These are phyloP conservation scores for Prolemur simus DNA, from an alignment of 2,113 vertebrate species.

Conservation along the genomic window DNA sequence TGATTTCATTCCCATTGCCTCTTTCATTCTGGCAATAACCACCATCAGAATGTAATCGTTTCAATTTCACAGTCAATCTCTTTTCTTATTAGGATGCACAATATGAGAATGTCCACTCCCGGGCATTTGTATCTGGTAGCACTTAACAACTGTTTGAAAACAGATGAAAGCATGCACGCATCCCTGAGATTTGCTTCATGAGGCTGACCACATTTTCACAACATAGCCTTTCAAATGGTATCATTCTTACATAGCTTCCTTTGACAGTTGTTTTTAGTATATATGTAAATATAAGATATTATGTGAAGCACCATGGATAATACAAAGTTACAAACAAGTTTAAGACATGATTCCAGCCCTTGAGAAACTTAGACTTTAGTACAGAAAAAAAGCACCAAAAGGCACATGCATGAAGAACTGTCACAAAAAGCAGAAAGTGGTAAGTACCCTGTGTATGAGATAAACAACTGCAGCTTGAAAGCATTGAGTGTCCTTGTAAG, in stretches of 20 bases:
- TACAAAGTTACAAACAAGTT: conserved; percentile 14
- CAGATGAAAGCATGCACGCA: not conserved
- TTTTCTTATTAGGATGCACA: not conserved
- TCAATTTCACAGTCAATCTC: not conserved
- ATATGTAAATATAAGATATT: not conserved
- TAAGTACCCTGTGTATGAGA: not conserved
- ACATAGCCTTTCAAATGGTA: not conserved
- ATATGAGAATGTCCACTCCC: not conserved
- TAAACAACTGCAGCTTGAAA: not conserved
- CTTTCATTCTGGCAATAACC: conserved; percentile 36
- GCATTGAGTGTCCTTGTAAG: not conserved
- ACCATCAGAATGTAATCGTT: conserved; percentile 40
- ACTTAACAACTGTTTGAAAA: conserved; percentile 25
- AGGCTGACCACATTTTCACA: not conserved
- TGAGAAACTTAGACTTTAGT: not conserved
- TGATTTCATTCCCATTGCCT: conserved; percentile 49
- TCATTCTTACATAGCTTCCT: not conserved
- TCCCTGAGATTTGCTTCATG: not conserved
- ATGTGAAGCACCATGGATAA: not conserved
- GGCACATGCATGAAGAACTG: not conserved
- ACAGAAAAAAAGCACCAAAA: not conserved
- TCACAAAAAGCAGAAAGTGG: not conserved
- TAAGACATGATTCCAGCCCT: not conserved
- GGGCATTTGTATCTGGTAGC: not conserved
- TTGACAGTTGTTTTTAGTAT: not conserved